A percentile compares a stretch with the other conserved stretches of the same genome.
phyloP scores from a whole-genome alignment of 2,797 vertebrate species.

The Anguilla marmorata region DNA sequence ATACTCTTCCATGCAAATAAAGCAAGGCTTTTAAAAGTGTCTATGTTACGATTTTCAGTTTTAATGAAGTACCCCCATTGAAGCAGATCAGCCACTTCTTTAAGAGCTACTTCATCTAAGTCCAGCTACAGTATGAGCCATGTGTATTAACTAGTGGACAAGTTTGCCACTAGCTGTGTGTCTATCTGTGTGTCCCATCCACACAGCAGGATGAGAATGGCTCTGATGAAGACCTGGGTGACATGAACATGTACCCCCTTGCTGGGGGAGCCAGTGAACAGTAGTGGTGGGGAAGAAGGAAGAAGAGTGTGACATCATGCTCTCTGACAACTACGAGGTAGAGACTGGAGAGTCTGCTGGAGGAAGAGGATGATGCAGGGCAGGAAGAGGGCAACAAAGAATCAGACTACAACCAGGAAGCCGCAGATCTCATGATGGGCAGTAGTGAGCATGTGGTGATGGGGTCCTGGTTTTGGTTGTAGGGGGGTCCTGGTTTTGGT shows the following conservation, averaged over 20 bases:
- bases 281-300: slow-evolving; percentile 77
- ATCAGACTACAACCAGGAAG: slow-evolving; percentile 72
- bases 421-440: slow-evolving; percentile 88
- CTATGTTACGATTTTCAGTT: not conserved
- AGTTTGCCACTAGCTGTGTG: too few species aligned
- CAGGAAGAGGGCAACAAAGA: slow-evolving; percentile 82
- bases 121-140: too few species aligned
- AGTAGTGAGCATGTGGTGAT: slow-evolving; percentile 78
- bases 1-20: not conserved
- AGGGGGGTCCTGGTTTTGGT: not conserved
- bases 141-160: too few species aligned
- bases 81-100: slow-evolving; percentile 39
- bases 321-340: slow-evolving; percentile 90
- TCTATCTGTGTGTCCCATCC: too few species aligned
- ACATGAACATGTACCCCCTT: slow-evolving; percentile 89
- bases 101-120: too few species aligned
- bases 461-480: too few species aligned
- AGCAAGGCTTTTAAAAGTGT: too few species aligned
- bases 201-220: slow-evolving; percentile 86
- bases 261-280: slow-evolving; percentile 88
- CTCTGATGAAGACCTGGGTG: slow-evolving; percentile 76
- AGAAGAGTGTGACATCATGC: slow-evolving; percentile 74
- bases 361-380: slow-evolving; percentile 84
- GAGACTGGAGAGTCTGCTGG: slow-evolving; percentile 77
- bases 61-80: not conserved